Conservation (phyloP, 1,140 invertebrate genomes). For the Drosophila lacteicornis region DNA sequence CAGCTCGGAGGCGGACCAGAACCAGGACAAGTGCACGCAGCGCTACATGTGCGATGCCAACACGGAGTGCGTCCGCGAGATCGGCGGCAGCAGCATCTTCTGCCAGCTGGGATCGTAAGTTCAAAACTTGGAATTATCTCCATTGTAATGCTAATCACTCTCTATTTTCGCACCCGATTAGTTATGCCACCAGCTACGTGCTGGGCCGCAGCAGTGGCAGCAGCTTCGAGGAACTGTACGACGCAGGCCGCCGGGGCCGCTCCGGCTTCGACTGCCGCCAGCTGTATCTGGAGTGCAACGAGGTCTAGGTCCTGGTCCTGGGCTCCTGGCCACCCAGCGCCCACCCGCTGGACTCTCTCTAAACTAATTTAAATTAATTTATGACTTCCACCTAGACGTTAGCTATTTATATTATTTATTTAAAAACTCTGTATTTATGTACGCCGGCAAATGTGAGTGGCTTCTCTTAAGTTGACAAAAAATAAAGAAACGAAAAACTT, state of each 20-base stretch:
- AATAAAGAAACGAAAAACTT: constrained; percentile 18
- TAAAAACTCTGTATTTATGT: constrained; percentile 67
- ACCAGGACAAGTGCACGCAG: constrained; percentile 90
- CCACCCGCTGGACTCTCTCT: constrained; percentile 61
- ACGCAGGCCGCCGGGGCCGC: constrained; percentile 92
- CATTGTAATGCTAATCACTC: not conserved
- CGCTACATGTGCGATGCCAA: constrained; percentile 95
- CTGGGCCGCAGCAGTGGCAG: constrained; percentile 90
- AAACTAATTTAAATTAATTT: constrained; percentile 81
- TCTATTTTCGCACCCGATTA: constrained; percentile 69
- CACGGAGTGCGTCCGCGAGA: constrained; percentile 92
- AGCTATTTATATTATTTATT: constrained; percentile 82
- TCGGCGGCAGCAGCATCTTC: constrained; percentile 93
- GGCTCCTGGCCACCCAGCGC: constrained; percentile 19
- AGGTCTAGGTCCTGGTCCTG: constrained; percentile 87
- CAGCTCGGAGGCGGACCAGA: constrained; percentile 85
- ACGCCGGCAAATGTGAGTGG: constrained; percentile 27
- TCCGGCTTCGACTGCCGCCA: constrained; percentile 93
- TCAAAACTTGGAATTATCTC: no score
- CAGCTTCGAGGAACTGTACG: constrained; percentile 92
- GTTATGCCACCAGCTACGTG: constrained; percentile 93
- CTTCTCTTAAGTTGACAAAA: constrained; percentile 40
- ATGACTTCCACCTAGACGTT: constrained; percentile 68
- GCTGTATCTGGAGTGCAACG: constrained; percentile 93
- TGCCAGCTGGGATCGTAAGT: constrained; percentile 96